phyloP scores from a whole-genome alignment of 1,140 invertebrate species.

The Drosophila bocqueti region DNA sequence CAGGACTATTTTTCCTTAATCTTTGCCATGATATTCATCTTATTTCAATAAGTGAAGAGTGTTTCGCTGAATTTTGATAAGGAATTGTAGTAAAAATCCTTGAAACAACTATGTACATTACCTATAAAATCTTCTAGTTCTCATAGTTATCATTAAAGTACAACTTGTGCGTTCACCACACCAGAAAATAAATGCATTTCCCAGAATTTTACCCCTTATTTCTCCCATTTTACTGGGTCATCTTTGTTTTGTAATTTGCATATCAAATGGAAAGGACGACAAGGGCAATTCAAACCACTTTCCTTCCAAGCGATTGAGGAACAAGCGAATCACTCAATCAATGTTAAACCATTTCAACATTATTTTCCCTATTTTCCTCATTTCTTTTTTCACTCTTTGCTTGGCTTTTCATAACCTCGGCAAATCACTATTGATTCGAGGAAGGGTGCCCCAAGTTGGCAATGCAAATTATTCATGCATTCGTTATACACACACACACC shows the following conservation, averaged over 20 bases:
- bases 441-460: constrained; percentile 12
- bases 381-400: constrained; percentile 14
- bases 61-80: too few relatives aligned
- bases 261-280: constrained; percentile 44
- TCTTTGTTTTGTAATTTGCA: constrained; percentile 27
- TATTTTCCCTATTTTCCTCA: constrained; percentile 20
- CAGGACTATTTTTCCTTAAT: too few relatives aligned
- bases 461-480: constrained; percentile 69
- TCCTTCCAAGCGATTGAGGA: constrained; percentile 25
- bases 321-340: constrained; percentile 38
- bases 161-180: not conserved
- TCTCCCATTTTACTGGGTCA: not conserved
- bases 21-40: too few relatives aligned
- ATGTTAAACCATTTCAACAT: constrained; percentile 45
- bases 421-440: constrained; percentile 66
- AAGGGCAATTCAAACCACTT: constrained; percentile 9
- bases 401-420: constrained; percentile 57
- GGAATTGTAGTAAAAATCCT: not conserved
- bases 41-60: too few relatives aligned
- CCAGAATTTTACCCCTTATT: not conserved
- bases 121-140: not conserved
- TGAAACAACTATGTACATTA: not conserved
- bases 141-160: not conserved
- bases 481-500: constrained; percentile 29
- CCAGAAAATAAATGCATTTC: not conserved